Evolutionary conservation across 2,888 invertebrate genomes (phyloP), one percentile per base, ranked within the genome.

Genomic region (Aporophyla lueneburgensis): DNA sequence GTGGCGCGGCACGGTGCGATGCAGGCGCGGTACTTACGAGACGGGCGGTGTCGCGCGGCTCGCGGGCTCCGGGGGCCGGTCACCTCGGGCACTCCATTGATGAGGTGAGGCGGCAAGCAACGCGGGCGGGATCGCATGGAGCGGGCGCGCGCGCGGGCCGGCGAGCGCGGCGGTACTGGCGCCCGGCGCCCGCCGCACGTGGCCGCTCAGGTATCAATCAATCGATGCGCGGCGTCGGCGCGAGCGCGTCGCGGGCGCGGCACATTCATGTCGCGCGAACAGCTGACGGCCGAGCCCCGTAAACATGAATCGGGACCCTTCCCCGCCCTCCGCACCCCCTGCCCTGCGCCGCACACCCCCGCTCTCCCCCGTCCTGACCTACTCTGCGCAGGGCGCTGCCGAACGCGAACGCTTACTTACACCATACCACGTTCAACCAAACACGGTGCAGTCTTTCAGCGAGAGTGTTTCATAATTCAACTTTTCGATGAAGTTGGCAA

Each of bases 231-330:
- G 86, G 91, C 67, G 85, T 89, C 88, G 88, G 88, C 87, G 84
- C 89, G 86, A 85, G 88, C 90, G 90, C 91, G 90, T 94, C 94
- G 95, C 95, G 93, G 91, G 95, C 94, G 94, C 94, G 94, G 91
- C 93, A 93, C 96, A 96, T 96, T 96, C 96, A 96, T 94, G 93
- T 91, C 92, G 91, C 90, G 93, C 89, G 93, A 96, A 96, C 96
- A 96, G 96, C 96, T 96, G 96, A 96, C 96, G 95, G 93, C 92
- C 93, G 92, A 92, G 91, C 92, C 92, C 94, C 93, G 95, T 96
- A 96, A 96, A 95, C 96, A 96, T 96, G 96, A 96, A 96, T 96
- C 94, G 95, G 92, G 89, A 87, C 90, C 85, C 72, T 87, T 69
- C 88, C 80, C 86, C 83, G 78, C 73, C 51, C 84, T 10, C 72